Evolutionary conservation across 2,113 vertebrate species (phyloP), one percentile per base, ranked within the genome.

Genomic region (Nibea albiflora): DNA sequence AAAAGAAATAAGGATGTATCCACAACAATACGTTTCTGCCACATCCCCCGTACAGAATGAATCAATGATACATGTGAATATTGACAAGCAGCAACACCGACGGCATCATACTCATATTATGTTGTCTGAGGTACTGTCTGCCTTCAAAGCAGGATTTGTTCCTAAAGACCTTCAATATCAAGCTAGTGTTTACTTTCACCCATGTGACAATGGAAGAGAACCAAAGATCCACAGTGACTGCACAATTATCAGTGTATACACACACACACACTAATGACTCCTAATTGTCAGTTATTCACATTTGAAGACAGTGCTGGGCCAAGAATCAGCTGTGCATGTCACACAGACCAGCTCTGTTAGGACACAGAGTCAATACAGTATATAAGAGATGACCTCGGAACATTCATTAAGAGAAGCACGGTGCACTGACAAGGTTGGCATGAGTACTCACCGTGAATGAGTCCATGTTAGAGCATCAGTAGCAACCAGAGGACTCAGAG

Each of bases 401-500:
- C 12, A 52, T 47, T 52, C 17, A 73, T 70, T 15, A 52, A 73
- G 46, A 68, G 53, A 31, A 49, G 39, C n/a, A 73, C 24, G 42
- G 60, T 52, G 5, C 50, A 52, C 60, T 47, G 50, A 60, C 1
- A 12, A 64, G 57, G 69, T 42, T 66, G 28, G 54, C 46, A 72
- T 24, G 24, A 56, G 35, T 66, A 85, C 57, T 87, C 73, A 85
- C 80, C 77, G 80, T 56, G 57, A 74, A 80, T 47, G 49, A 73
- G 73, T 88, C 79, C 53, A 85, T 87, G 73, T 76, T 63, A 50
- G 39, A 77, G 53, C 73, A 57, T 84, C 17, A 76, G 77, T 80
- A 57, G 19, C 39, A 78, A 76, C 31, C 71, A 69, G 31, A 35
- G n/a, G 22, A 62, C 17, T 83, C 73, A 82, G 50, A 86, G 60